These are phyloP conservation scores for Melanotaenia nigrans DNA, from an alignment of 2,797 vertebrate genomes.

Conservation along the genomic window DNA sequence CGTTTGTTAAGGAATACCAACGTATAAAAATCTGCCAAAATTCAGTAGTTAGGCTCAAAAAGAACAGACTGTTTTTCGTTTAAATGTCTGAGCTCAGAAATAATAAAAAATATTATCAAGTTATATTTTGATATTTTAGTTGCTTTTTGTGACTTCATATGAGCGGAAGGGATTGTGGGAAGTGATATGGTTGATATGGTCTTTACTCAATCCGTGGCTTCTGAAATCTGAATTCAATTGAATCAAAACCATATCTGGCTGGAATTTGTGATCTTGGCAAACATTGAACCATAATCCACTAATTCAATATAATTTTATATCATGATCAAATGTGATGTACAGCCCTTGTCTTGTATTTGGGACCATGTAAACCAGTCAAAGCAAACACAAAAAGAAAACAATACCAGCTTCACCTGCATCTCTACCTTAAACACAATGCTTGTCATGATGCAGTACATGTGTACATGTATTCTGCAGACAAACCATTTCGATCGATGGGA, in stretches of 20 bases:
- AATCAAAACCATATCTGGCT: no score
- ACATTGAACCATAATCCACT: no score
- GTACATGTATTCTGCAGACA: conserved; percentile 8
- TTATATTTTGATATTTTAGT: background rate
- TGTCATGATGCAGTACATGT: background rate
- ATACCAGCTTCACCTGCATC: background rate
- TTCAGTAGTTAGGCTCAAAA: no score
- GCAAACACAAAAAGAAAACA: background rate
- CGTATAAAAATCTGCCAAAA: background rate
- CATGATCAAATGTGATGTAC: no score
- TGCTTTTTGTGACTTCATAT: no score
- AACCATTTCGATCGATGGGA: conserved; percentile 91
- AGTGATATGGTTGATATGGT: no score
- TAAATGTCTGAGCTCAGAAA: background rate
- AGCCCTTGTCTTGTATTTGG: no score
- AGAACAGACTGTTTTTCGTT: background rate
- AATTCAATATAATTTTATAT: no score
- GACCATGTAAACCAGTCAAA: background rate
- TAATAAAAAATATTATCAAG: background rate
- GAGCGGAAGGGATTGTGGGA: no score
- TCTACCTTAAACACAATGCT: conserved; percentile 1
- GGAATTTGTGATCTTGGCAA: no score
- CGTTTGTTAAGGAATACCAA: background rate
- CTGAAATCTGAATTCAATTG: no score
- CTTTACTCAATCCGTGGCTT: no score